Conservation (phyloP, 2,797 vertebrate genomes). For the Pseudocheirus occidentalis region DNA sequence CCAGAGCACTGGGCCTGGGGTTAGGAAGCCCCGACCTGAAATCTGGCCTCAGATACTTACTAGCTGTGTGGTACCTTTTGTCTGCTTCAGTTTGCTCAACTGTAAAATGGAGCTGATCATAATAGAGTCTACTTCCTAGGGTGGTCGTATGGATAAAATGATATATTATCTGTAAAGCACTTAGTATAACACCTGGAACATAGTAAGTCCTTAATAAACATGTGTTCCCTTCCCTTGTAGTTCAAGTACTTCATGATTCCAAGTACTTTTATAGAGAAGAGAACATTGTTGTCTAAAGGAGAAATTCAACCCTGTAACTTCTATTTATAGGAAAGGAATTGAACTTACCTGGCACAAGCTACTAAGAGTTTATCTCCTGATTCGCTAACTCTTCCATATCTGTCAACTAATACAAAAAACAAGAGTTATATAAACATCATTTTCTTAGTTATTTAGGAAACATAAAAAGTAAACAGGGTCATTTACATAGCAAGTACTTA, state of each 20-base stretch:
- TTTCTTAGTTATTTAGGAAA: background rate
- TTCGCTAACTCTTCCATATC: background rate
- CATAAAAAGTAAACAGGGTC: background rate
- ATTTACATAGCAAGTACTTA: background rate
- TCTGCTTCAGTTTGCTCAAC: background rate
- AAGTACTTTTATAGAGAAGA: background rate
- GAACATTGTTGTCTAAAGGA: background rate
- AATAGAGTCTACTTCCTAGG: background rate
- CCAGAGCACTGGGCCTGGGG: background rate
- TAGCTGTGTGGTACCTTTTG: background rate
- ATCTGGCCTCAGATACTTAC: background rate
- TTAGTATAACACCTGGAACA: background rate
- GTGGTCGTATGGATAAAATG: background rate
- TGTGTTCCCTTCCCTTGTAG: background rate
- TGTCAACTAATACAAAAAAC: conserved; percentile 30
- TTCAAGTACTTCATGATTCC: background rate
- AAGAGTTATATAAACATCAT: conserved; percentile 24
- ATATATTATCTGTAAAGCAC: background rate
- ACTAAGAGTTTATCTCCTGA: conserved; percentile 79
- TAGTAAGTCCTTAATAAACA: background rate
- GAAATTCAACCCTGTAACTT: background rate
- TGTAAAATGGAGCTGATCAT: background rate
- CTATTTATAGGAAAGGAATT: background rate
- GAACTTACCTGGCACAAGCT: conserved; percentile 90
- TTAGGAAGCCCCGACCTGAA: background rate